Evolutionary conservation across 1,140 invertebrate species (phyloP), one percentile per base, ranked within the genome.

Genomic region (Delia radicum): DNA sequence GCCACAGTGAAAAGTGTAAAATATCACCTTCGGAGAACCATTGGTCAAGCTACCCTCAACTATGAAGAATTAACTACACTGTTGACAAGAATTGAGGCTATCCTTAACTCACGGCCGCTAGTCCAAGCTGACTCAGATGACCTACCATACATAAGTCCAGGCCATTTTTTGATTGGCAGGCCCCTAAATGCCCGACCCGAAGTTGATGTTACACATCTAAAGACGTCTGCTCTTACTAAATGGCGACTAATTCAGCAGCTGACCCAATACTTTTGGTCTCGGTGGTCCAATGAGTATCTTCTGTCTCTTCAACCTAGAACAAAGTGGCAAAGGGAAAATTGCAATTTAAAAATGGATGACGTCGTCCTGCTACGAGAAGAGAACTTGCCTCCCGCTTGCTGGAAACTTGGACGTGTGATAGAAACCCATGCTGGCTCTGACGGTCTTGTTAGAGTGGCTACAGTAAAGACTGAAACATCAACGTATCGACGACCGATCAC

Each of bases 91-190:
- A 75, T 81, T 18, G 81, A 83, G 73, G 81, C 78, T 0, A 76
- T 73, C 33, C 27, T 83, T 10, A 83, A 83, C 37, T 79, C 77
- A 3, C 12, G 80, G 18, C 79, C 81, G 18, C 61, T 74, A 2
- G 75, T 76, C 8, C 76, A 79, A 10, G 77, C 78, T 31, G 67
- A 82, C 63, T 77, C 79, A 6, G 69, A 75, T 12, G 82, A 83
- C 62, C 62, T 79, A 0, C 42, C 18, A 2, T 74, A 77, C 6
- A 62, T 85, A 1, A 81, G 82, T 7, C 81, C 84, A 6, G 81
- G 80, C 7, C 84, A 86, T 80, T 86, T 83, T 73, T 55, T 86
- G 0, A 82, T 81, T 73, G 85, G 81, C 5, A 62, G 79, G 12
- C 78, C 82, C 1, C 21, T 85, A 15, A 80, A 67, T 12, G 63